Percentiles rank a stretch among this genome's conserved stretches.
Conservation (phyloP, 2,888 invertebrate genomes). For the Cheilosia variabilis region DNA sequence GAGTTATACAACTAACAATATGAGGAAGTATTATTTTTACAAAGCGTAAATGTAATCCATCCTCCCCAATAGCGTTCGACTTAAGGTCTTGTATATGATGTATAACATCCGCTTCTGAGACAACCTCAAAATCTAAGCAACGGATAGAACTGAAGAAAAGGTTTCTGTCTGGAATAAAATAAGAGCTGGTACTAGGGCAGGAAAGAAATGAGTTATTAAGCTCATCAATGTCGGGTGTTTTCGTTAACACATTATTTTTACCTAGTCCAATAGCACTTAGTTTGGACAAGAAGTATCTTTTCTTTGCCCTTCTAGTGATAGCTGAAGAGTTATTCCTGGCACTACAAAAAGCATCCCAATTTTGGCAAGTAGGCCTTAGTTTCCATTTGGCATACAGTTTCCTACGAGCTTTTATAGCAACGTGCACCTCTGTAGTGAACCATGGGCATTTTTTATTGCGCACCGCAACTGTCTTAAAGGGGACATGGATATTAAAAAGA, state of each 20-base stretch:
- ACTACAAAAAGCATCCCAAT: neutral
- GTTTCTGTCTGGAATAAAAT: too few species aligned
- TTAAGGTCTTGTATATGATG: neutral
- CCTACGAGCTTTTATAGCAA: slow-evolving; percentile 4
- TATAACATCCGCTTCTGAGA: too few species aligned
- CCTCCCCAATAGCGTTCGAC: slow-evolving; percentile 1
- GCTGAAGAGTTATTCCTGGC: neutral
- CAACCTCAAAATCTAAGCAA: too few species aligned
- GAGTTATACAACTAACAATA: neutral
- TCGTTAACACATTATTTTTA: neutral
- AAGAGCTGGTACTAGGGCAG: neutral
- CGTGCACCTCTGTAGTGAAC: neutral
- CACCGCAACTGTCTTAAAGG: slow-evolving; percentile 3
- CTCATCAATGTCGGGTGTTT: neutral
- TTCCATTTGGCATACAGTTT: slow-evolving; percentile 12
- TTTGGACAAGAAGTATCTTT: neutral
- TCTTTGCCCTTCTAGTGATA: neutral
- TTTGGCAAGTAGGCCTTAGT: neutral
- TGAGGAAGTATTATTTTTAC: slow-evolving; percentile 1
- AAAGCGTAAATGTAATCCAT: neutral
- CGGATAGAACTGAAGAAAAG: too few species aligned
- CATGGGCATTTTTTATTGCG: slow-evolving; percentile 13
- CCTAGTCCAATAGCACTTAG: neutral
- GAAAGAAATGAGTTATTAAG: neutral
- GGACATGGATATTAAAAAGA: neutral